Percentiles rank a stretch among this genome's conserved stretches.
Conservation (phyloP, 2,797 vertebrate genomes). For the Sebastes cheni region DNA sequence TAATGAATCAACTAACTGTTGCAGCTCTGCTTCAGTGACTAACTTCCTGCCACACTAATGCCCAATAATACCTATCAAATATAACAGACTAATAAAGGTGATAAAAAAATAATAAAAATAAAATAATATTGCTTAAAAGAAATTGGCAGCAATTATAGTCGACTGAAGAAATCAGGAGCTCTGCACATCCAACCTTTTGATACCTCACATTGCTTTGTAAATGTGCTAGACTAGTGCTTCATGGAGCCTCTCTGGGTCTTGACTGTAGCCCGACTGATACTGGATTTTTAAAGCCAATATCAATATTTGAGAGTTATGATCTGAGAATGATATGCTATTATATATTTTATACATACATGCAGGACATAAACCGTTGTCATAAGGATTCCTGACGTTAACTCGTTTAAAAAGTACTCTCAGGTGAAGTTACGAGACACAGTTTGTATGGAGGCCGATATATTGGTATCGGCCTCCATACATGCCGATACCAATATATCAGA, state of each 20-base stretch:
- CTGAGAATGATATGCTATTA: neutral
- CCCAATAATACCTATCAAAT: neutral
- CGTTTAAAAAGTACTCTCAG: neutral
- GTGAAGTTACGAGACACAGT: neutral
- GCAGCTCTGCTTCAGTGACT: neutral
- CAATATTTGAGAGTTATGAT: neutral
- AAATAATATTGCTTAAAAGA: no score
- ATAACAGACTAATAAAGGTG: neutral
- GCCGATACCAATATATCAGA: neutral
- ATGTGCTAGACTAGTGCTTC: neutral
- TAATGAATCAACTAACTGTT: no score
- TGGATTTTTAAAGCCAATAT: no score
- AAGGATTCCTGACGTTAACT: neutral
- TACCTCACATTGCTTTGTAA: neutral
- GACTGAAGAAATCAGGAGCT: neutral
- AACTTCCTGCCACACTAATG: neutral
- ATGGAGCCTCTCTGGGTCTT: neutral
- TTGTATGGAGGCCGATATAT: no score
- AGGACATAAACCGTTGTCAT: neutral
- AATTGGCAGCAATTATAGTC: no score
- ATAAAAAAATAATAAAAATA: neutral
- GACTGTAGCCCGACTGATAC: neutral
- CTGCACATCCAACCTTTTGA: neutral
- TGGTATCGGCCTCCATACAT: neutral
- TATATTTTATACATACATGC: neutral